Base-by-base conservation (phyloP, 2,888 invertebrate genomes). In the Parelbella ahira region DNA sequence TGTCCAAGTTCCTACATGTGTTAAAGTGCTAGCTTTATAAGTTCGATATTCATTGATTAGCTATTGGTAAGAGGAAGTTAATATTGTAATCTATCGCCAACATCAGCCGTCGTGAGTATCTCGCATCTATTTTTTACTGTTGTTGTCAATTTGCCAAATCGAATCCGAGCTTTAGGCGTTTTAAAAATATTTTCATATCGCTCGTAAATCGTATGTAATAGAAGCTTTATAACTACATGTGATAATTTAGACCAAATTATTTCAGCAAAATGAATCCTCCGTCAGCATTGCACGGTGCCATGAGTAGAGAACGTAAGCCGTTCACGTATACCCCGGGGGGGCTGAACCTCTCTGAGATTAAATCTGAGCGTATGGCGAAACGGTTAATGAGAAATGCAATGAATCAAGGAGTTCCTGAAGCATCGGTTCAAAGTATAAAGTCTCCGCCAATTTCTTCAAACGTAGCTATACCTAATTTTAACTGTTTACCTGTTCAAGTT, bases 301-400 rank as follows among this genome's bases (percentile, higher is more conserved):
- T 96, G 93, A 93, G 93, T 71, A 95, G 95, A 80, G 97, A 97
- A 74, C 96, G 96, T 71, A 97, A 97, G 77, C 97, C 97, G 19
- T 97, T 97, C 74, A 97, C 97, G 11, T 97, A 97, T 74, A 96
- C 96, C 13, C 97, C 97, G 0, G 97, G 97, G 5, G 97, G 97
- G 58, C 89, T 97, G 44, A 95, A 97, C 79, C 90, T 97, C 28
- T 95, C 96, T 6, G 94, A 97, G 86, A 96, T 97, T 52, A 92
- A 93, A 60, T 96, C 96, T 33, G 96, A 97, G 49, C 91, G 95
- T 49, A 96, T 97, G 96, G 94, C 94, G 10, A 89, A 94, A 62
- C 88, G 97, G 29, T 64, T 91, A 38, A 86, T 88, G 86, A 71
- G 79, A 48, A 88, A 88, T 58, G 88, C 88, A 4, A 87, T 88